A percentile compares a stretch with the other conserved stretches of the same genome.
Conservation (phyloP, 2,113 vertebrate species). For the Setophaga petechia region DNA sequence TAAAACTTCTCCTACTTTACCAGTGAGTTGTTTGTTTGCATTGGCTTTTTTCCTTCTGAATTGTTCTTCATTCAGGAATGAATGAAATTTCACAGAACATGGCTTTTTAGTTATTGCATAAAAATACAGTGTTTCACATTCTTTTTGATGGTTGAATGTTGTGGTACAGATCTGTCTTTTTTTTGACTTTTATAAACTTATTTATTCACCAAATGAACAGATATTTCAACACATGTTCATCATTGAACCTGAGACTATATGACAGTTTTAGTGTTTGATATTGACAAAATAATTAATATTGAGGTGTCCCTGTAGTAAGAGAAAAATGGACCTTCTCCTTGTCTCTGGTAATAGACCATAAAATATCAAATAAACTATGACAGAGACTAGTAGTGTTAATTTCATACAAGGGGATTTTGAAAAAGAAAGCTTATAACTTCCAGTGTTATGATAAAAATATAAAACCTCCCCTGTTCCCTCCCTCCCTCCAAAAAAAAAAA, state of each 20-base stretch:
- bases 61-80: background rate
- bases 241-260: background rate
- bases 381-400: background rate
- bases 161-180: background rate
- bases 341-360: background rate
- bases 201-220: background rate
- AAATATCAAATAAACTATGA: background rate
- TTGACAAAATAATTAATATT: background rate
- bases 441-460: background rate
- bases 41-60: background rate
- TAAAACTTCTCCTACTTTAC: background rate
- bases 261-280: background rate
- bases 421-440: background rate
- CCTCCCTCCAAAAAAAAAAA: too few species aligned
- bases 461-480: accelerated
- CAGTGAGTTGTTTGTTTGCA: background rate
- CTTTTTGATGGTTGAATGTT: background rate
- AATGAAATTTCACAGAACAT: background rate
- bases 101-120: background rate
- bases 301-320: background rate
- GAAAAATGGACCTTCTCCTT: background rate
- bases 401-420: background rate
- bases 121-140: background rate
- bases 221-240: background rate
- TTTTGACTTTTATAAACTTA: background rate